Evolutionary conservation across 53 echinoderm and acorn worm genomes (phyloP).

Genomic region (Paracentrotus lividus): DNA sequence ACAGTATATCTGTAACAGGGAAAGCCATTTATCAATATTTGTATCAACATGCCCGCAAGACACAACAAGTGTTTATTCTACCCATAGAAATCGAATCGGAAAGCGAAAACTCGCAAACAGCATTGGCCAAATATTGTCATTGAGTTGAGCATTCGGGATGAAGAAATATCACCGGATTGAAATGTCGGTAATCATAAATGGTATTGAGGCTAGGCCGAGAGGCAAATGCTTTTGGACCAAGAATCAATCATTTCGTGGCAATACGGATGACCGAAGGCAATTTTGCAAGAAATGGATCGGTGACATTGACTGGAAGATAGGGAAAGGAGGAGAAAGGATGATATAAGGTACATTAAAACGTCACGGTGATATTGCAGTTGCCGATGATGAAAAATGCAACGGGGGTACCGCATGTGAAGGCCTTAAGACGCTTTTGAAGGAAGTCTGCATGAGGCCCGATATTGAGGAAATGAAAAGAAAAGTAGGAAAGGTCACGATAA

Average conservation of each 20-base stretch:
- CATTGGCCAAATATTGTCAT: neutral
- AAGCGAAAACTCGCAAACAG: neutral
- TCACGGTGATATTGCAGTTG: constrained; percentile 17
- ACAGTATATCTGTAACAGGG: neutral
- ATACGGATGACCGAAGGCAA: constrained; percentile 7
- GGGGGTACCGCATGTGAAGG: constrained; percentile 10
- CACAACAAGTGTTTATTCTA: neutral
- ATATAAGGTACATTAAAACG: constrained; percentile 32
- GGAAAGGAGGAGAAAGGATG: neutral
- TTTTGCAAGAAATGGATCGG: constrained; percentile 40
- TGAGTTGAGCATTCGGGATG: neutral
- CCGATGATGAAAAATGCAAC: constrained; percentile 29
- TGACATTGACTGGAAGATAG: neutral
- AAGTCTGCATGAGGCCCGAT: neutral
- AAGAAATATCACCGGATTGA: constrained; percentile 22
- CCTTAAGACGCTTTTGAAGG: neutral
- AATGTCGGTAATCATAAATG: constrained; percentile 33
- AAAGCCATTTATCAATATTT: constrained; percentile 8
- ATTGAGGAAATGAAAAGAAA: constrained; percentile 15
- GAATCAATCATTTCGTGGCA: constrained; percentile 41
- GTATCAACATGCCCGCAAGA: neutral
- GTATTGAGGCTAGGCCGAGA: neutral
- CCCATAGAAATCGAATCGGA: neutral
- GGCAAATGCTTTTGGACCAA: constrained; percentile 28
- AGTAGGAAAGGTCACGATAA: neutral